These are phyloP conservation scores for Thecocarcelia acutangulata DNA, from an alignment of 2,888 invertebrate genomes.

Conservation along the genomic window DNA sequence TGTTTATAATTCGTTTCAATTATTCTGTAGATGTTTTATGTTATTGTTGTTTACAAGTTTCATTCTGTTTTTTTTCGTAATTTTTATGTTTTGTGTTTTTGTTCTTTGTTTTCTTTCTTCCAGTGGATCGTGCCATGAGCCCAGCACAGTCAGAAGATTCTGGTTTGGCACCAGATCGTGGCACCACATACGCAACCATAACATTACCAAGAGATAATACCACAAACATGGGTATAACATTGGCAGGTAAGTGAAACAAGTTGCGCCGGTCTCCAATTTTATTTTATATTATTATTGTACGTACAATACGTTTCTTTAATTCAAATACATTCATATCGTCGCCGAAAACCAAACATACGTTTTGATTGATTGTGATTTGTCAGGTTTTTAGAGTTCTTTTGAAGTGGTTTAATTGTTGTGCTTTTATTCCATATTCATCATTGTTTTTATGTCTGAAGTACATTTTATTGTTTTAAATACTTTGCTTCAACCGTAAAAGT, in stretches of 20 bases:
- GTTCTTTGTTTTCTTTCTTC: slow-evolving; percentile 66
- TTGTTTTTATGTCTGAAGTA: no score
- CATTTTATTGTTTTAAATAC: no score
- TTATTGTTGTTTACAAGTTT: not conserved
- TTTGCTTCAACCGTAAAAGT: no score
- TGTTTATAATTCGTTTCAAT: not conserved
- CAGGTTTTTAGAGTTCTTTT: no score
- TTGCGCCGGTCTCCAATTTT: no score
- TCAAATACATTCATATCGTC: no score
- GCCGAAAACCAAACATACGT: no score
- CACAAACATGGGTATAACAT: slow-evolving; percentile 80
- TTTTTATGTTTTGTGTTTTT: slow-evolving; percentile 58
- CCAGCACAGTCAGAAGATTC: slow-evolving; percentile 82
- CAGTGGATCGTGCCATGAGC: slow-evolving; percentile 82
- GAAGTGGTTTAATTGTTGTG: no score
- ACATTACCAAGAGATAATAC: slow-evolving; percentile 81
- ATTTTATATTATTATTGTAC: no score
- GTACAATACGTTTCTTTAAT: no score
- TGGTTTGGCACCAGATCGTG: slow-evolving; percentile 81
- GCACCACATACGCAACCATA: slow-evolving; percentile 81
- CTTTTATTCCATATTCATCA: no score
- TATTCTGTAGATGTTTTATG: slow-evolving; percentile 1
- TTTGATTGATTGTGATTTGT: no score
- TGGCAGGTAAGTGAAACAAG: slow-evolving; percentile 77
- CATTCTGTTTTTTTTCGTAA: slow-evolving; percentile 1